These are phyloP conservation scores for Gnatocerus cornutus DNA, from an alignment of 2,888 invertebrate genomes.

Conservation along the genomic window DNA sequence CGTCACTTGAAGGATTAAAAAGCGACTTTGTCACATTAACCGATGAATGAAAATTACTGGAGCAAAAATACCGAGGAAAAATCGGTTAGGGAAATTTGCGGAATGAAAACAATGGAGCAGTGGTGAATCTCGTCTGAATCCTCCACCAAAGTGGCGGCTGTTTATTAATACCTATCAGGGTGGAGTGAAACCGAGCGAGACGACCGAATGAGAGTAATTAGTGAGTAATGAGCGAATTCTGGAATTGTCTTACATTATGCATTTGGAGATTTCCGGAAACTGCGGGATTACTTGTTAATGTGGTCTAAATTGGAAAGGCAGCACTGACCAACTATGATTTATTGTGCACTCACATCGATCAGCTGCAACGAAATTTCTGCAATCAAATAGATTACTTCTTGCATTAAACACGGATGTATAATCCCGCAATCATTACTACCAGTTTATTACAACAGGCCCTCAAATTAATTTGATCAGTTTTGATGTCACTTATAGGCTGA, in stretches of 20 bases:
- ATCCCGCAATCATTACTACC: conserved; percentile 11
- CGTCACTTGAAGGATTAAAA: conserved; percentile 35
- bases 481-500: no score
- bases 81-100: conserved; percentile 2
- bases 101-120: conserved; percentile 16
- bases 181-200: conserved; percentile 29
- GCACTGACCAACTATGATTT: conserved; percentile 36
- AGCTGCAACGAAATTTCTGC: conserved; percentile 29
- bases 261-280: conserved; percentile 36
- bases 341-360: conserved; percentile 39
- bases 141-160: conserved; percentile 32
- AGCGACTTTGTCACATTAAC: conserved; percentile 30
- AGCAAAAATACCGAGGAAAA: conserved; percentile 19
- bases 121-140: conserved; percentile 15
- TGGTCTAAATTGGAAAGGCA: conserved; percentile 14
- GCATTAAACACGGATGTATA: conserved; percentile 24
- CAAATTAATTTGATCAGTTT: no score
- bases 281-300: conserved; percentile 28
- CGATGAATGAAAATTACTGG: conserved; percentile 24
- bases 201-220: conserved; percentile 50
- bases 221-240: conserved; percentile 51
- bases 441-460: not conserved
- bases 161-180: conserved; percentile 42
- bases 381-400: conserved; percentile 28
- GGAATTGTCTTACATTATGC: conserved; percentile 52